phyloP scores from a whole-genome alignment of 2,888 invertebrate species.

The Amphimallon solstitiale region DNA sequence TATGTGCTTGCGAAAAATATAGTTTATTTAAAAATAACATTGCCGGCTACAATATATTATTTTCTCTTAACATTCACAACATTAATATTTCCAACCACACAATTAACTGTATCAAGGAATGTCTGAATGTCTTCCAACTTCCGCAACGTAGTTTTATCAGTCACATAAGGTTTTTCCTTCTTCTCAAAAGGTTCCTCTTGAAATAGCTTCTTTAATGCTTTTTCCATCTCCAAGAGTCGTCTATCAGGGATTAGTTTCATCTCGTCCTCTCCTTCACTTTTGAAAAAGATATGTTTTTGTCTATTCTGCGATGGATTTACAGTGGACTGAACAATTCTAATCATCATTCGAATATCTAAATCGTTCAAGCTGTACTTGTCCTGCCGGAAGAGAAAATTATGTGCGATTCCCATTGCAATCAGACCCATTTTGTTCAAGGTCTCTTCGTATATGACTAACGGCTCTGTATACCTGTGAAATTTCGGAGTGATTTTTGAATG shows the following conservation, averaged over 20 bases:
- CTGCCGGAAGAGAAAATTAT: conserved; percentile 10
- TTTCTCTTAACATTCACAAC: conserved; percentile 1
- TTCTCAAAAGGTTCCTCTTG: neutral
- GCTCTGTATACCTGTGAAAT: conserved; percentile 15
- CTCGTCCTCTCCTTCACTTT: neutral
- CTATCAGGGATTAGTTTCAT: conserved; percentile 12
- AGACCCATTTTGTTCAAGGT: conserved; percentile 9
- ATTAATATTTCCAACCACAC: conserved; percentile 28
- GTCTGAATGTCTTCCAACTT: conserved; percentile 12
- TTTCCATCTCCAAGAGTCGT: conserved; percentile 27
- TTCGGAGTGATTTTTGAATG: conserved; percentile 12
- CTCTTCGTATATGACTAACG: conserved; percentile 2
- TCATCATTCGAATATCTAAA: conserved; percentile 11
- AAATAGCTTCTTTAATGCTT: conserved; percentile 1
- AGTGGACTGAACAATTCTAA: neutral
- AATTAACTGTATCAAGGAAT: conserved; percentile 9
- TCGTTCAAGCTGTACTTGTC: neutral
- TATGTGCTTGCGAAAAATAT: neutral
- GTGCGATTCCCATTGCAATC: conserved; percentile 10
- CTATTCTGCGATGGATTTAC: neutral
- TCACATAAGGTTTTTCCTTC: neutral
- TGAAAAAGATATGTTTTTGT: conserved; percentile 6
- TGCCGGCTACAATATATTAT: neutral
- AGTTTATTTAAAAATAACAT: neutral
- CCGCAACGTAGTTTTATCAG: conserved; percentile 3